These are phyloP conservation scores for Etheostoma spectabile DNA, from an alignment of 2,113 vertebrate genomes.

Conservation along the genomic window DNA sequence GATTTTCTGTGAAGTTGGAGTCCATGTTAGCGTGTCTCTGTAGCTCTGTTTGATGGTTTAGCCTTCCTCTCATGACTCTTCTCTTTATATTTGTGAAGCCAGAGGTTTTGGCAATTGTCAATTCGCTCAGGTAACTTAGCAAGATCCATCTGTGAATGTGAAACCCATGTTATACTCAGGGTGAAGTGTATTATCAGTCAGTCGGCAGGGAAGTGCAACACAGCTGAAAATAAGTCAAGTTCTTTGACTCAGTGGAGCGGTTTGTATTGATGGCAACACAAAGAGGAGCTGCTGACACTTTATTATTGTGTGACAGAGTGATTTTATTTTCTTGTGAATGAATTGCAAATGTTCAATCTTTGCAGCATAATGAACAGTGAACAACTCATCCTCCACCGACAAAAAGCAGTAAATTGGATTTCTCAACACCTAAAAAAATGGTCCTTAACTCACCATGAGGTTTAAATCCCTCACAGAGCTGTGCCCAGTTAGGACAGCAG, in stretches of 20 bases:
- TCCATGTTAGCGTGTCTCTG: conserved; percentile 25
- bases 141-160: conserved; percentile 46
- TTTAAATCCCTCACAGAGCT: conserved; percentile 43
- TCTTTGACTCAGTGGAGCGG: conserved; percentile 17
- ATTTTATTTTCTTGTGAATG: neutral
- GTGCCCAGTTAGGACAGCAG: conserved; percentile 20
- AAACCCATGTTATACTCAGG: conserved; percentile 39
- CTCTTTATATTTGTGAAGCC: conserved; percentile 31
- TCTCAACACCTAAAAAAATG: conserved; percentile 31
- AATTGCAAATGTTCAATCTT: neutral
- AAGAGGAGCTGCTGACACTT: conserved; percentile 46
- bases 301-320: neutral
- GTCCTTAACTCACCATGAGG: conserved; percentile 27
- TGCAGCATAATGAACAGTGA: neutral
- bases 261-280: conserved; percentile 30
- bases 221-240: conserved; percentile 43
- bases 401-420: conserved; percentile 32
- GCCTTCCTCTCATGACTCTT: conserved; percentile 15
- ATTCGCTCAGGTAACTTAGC: conserved; percentile 39
- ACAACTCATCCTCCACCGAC: neutral
- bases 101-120: conserved; percentile 46
- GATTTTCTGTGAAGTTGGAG: conserved; percentile 55
- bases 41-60: conserved; percentile 37
- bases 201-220: conserved; percentile 30
- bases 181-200: conserved; percentile 29